Evolutionary conservation across 2,113 vertebrate genomes (phyloP).

Genomic region (Antechinus flavipes): DNA sequence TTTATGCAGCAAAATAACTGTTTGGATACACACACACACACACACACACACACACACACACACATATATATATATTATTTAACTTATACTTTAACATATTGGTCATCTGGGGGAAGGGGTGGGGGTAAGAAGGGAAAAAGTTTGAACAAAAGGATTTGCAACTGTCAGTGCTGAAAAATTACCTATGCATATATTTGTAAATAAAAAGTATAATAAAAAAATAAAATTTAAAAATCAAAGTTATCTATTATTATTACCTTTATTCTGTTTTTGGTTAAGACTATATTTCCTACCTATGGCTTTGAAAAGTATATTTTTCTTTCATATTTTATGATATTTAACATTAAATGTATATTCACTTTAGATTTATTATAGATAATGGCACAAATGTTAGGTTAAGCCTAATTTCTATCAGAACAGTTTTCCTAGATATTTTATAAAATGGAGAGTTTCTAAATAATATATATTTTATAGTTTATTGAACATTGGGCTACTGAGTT

Average conservation of each 20-base stretch:
- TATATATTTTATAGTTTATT: neutral
- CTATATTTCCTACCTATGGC: neutral
- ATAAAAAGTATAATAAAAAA: too few species aligned
- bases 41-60: too few species aligned
- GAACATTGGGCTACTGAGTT: neutral
- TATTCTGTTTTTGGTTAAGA: neutral
- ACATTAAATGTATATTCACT: neutral
- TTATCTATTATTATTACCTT: neutral
- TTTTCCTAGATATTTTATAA: neutral
- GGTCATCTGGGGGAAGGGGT: too few species aligned
- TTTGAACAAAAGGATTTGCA: too few species aligned
- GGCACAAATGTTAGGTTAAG: neutral
- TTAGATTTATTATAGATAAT: neutral
- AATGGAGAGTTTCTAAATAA: neutral
- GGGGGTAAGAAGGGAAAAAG: too few species aligned
- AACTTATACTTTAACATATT: too few species aligned
- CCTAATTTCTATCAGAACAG: neutral
- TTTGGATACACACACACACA: too few species aligned
- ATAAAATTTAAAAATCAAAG: too few species aligned
- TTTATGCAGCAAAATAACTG: too few species aligned
- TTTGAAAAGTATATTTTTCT: neutral
- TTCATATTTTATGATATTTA: neutral
- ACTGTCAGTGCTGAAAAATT: too few species aligned
- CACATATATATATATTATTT: too few species aligned
- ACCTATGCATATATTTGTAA: too few species aligned